Base-by-base conservation (phyloP, 2,888 invertebrate genomes). In the Mimachlamys varia region DNA sequence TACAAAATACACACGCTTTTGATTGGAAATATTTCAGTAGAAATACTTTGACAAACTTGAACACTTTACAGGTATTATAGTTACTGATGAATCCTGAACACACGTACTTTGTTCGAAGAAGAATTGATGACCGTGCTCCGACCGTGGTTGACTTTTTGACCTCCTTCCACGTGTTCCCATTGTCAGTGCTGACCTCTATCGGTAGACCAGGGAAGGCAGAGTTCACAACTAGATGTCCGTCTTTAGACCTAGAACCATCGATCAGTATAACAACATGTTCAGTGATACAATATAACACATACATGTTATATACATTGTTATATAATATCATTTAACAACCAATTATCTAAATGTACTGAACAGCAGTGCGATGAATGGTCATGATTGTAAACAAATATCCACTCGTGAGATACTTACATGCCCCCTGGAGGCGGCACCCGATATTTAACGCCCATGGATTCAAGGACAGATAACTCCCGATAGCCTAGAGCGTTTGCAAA, bases 341-440 rank as follows among this genome's bases (percentile, higher is more conserved):
- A 44, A 44, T 44, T 7, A 44, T 44, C 44, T 44, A 5, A 44
- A 44, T 3, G 44, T 3, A 44, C 44, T 44, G 44, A 44, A 7
- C 44, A 44, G 44, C 44, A 44, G 7, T 7, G 7, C 7, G 44
- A 44, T 44, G 44, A 44, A 3, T 44, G 44, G 7, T n/a, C 44
- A 44, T 44, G 44, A 44, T 7, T 44, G 3, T 5, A 44, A 44
- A 44, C 44, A 44, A 44, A 5, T 5, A 44, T 7, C 44, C 44
- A 3, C 44, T 44, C 44, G 44, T 62, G 2, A 62, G 13, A 88
- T 50, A 90, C 93, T 93, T 92, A 95, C 95, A 89, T 92, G 15
- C 93, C 94, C 15, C 96, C 96, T 15, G 96, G 96, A 1, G 93
- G 94, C 10, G 95, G 94, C 4, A 96, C 89, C 22, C 95, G 91